Evolutionary conservation across 1,140 invertebrate genomes (phyloP).

Genomic region (Caerostris darwini): DNA sequence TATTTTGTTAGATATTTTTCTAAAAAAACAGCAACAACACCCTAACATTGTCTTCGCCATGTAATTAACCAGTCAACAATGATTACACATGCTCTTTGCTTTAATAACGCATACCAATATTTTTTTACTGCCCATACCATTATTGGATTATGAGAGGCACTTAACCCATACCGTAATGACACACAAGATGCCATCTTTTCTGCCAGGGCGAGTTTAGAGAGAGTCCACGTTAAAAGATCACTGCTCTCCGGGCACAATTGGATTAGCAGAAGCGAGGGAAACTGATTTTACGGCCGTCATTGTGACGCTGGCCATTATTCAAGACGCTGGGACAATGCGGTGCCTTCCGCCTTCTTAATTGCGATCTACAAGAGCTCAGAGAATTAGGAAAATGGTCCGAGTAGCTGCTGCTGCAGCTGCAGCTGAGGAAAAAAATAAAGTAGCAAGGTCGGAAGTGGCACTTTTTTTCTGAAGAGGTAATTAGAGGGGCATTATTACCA

Average conservation of each 20-base stretch:
- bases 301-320: not conserved
- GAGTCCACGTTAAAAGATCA: conserved; percentile 13
- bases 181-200: not conserved
- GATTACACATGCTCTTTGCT: too few species aligned
- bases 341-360: not conserved
- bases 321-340: not conserved
- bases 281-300: not conserved
- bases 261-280: not conserved
- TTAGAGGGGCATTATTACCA: conserved; percentile 13
- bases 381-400: not conserved
- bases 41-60: too few species aligned
- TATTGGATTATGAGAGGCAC: too few species aligned
- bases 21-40: too few species aligned
- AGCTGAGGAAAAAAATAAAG: not conserved
- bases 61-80: too few species aligned
- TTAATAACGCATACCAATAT: too few species aligned
- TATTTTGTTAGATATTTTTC: too few species aligned
- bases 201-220: not conserved
- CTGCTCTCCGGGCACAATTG: conserved; percentile 1
- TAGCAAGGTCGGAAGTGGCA: not conserved
- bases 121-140: too few species aligned
- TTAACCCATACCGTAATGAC: not conserved
- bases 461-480: not conserved
- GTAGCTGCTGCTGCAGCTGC: not conserved
- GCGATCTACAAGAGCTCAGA: not conserved